Percentiles rank a stretch among this genome's conserved stretches.
Conservation (phyloP, 2,113 vertebrate genomes). For the Lepidiolamprologus cunningtoni region DNA sequence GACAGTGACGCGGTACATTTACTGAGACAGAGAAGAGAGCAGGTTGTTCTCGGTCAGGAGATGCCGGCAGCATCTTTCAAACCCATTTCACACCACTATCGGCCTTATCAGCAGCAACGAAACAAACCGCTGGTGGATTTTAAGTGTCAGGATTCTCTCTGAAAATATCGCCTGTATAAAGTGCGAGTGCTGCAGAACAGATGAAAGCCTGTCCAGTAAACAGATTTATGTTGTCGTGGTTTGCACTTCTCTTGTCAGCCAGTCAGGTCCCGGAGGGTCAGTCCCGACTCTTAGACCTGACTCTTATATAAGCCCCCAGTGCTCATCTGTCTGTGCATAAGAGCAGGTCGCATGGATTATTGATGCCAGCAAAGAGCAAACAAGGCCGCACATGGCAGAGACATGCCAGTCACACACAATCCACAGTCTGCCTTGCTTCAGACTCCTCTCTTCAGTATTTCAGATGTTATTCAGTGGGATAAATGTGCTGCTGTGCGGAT, state of each 20-base stretch:
- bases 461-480: background rate
- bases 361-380: conserved; percentile 18
- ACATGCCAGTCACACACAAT: background rate
- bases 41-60: background rate
- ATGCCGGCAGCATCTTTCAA: background rate
- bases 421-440: background rate
- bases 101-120: background rate
- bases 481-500: background rate
- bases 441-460: background rate
- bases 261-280: background rate
- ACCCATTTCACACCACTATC: background rate
- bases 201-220: background rate
- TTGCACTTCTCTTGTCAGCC: background rate
- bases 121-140: background rate
- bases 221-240: background rate
- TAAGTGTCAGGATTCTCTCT: background rate
- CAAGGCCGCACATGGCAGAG: conserved; percentile 5
- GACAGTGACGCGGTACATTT: background rate
- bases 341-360: conserved; percentile 47
- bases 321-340: conserved; percentile 12
- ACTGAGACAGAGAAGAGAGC: conserved; percentile 11
- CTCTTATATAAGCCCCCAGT: conserved; percentile 41
- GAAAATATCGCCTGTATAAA: background rate
- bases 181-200: background rate
- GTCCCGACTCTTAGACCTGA: conserved; percentile 11